A percentile compares a stretch with the other conserved stretches of the same genome.
phyloP scores from a whole-genome alignment of 1,140 invertebrate species.

The Caenorhabditis inopinata region DNA sequence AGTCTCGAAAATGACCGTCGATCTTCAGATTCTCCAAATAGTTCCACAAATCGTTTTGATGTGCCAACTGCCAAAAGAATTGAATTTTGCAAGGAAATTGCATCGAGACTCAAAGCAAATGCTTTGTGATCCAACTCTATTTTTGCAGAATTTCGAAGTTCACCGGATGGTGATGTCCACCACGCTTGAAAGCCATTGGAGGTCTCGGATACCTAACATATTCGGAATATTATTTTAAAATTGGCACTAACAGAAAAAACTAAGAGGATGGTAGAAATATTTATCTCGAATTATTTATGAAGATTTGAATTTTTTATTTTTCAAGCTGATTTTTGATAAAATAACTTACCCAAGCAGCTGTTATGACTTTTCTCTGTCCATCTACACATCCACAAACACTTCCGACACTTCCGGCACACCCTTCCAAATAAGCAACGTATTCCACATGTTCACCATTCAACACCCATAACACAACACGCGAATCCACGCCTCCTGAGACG shows the following conservation, averaged over 20 bases:
- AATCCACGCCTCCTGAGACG: constrained; percentile 25
- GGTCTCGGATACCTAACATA: neutral
- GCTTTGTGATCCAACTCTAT: constrained; percentile 11
- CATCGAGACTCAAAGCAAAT: neutral
- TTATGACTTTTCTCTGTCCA: neutral
- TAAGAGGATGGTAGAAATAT: neutral
- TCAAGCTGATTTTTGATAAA: neutral
- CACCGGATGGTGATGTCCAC: neutral
- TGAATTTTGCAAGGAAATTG: neutral
- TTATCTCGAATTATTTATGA: neutral
- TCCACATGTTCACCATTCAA: constrained; percentile 17
- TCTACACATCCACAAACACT: neutral
- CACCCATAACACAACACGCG: constrained; percentile 1
- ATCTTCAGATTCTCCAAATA: neutral
- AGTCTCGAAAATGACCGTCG: constrained; percentile 25
- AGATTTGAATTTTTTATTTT: neutral
- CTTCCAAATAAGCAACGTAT: neutral
- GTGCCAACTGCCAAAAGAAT: constrained; percentile 33
- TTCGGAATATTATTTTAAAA: neutral
- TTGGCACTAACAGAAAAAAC: neutral
- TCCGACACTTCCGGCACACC: neutral
- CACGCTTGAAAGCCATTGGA: neutral
- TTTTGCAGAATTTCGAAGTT: neutral
- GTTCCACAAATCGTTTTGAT: constrained; percentile 25
- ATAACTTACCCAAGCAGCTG: constrained; percentile 29